These are phyloP conservation scores for Tenodera sinensis DNA, from an alignment of 2,888 invertebrate genomes.

Conservation along the genomic window DNA sequence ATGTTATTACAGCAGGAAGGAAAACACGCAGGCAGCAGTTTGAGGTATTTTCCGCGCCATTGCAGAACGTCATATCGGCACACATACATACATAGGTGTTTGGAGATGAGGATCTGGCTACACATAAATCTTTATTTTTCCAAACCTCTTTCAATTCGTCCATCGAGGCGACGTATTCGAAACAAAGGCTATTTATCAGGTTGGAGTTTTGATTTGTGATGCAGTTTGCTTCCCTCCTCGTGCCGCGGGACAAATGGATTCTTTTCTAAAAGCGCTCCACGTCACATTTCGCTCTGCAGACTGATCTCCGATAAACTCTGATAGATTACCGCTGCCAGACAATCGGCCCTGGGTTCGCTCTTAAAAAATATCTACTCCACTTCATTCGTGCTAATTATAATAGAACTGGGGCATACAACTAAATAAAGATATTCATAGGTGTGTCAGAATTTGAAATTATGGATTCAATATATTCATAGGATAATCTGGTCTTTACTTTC, in stretches of 20 bases:
- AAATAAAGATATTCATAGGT: too few species aligned
- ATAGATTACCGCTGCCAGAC: neutral
- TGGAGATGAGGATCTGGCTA: neutral
- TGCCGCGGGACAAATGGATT: neutral
- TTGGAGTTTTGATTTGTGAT: neutral
- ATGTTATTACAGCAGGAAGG: too few species aligned
- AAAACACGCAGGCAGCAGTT: too few species aligned
- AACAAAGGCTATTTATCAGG: neutral
- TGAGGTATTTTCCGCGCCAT: too few species aligned
- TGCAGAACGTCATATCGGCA: too few species aligned
- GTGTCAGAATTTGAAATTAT: too few species aligned
- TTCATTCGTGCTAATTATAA: too few species aligned
- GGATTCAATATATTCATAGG: too few species aligned
- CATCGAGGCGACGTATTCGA: neutral
- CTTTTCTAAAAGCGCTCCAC: neutral
- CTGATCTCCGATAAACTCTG: neutral
- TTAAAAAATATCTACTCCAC: too few species aligned
- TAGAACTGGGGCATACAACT: too few species aligned
- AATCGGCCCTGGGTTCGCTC: neutral
- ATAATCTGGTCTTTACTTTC: too few species aligned
- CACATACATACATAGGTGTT: neutral
- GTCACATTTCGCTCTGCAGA: neutral
- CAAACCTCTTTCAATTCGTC: neutral
- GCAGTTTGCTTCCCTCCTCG: neutral
- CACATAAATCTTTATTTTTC: neutral